These are phyloP conservation scores for Drosophila meridionalis DNA, from an alignment of 2,888 invertebrate species.

Conservation along the genomic window DNA sequence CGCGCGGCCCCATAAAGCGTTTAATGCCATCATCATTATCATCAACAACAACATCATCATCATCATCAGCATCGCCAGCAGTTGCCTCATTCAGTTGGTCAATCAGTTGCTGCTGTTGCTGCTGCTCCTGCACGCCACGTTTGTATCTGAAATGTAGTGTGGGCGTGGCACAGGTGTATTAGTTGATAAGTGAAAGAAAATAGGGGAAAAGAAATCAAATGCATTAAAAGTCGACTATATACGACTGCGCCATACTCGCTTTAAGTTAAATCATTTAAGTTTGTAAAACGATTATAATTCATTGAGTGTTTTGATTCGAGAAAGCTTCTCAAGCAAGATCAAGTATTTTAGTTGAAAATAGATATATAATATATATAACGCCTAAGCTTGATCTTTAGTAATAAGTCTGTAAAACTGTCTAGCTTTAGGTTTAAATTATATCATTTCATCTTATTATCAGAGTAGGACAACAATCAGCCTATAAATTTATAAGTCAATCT, in stretches of 20 bases:
- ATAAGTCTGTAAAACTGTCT: not conserved
- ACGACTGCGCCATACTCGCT: not conserved
- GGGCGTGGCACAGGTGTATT: not conserved
- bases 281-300: not conserved
- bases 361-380: not conserved
- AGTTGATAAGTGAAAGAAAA: not conserved
- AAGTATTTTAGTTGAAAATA: not conserved
- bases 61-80: slow-evolving; percentile 6
- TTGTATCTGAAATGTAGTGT: slow-evolving; percentile 55
- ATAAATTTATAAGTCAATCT: not conserved
- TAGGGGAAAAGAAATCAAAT: not conserved
- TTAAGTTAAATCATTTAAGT: not conserved
- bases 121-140: slow-evolving; percentile 37
- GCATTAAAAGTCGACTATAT: not conserved
- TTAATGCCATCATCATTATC: slow-evolving; percentile 45
- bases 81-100: slow-evolving; percentile 27
- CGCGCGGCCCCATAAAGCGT: slow-evolving; percentile 62
- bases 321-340: not conserved
- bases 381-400: not conserved
- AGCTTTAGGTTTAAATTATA: not conserved
- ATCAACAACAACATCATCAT: slow-evolving; percentile 18
- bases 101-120: slow-evolving; percentile 51
- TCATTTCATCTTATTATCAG: not conserved
- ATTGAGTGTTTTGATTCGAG: not conserved
- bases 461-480: not conserved